Percentiles rank a stretch among this genome's conserved stretches.
phyloP scores from a whole-genome alignment of 1,140 invertebrate genomes.

The Carposina sasakii region DNA sequence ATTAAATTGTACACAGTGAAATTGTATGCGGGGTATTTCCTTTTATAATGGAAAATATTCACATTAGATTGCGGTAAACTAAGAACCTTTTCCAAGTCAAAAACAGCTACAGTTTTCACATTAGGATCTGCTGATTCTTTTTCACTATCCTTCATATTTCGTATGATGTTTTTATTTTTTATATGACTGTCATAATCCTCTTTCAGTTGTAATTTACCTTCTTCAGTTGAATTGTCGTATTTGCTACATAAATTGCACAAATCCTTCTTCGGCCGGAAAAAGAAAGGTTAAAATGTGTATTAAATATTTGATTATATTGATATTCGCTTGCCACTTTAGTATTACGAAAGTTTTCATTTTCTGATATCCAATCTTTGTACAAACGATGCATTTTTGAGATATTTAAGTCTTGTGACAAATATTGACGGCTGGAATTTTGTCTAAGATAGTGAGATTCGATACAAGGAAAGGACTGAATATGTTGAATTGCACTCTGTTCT shows the following conservation, averaged over 20 bases:
- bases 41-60: conserved; percentile 28
- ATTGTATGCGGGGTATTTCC: conserved; percentile 29
- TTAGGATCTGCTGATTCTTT: conserved; percentile 9
- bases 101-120: conserved; percentile 12
- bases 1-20: conserved; percentile 21
- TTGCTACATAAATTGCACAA: conserved; percentile 12
- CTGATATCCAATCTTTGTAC: background rate
- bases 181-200: conserved; percentile 16
- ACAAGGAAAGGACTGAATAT: conserved; percentile 21
- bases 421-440: conserved; percentile 14
- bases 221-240: conserved; percentile 11
- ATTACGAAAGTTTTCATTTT: background rate
- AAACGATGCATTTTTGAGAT: conserved; percentile 21
- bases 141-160: conserved; percentile 22
- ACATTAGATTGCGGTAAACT: conserved; percentile 18
- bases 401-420: conserved; percentile 21
- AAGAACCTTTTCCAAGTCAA: conserved; percentile 24
- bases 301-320: conserved; percentile 1
- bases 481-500: conserved; percentile 18
- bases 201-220: conserved; percentile 11
- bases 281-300: conserved; percentile 7
- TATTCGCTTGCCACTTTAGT: background rate
- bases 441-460: conserved; percentile 24
- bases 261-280: conserved; percentile 21
- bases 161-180: conserved; percentile 16